phyloP scores from a whole-genome alignment of 2,797 vertebrate species.

The Anguilla marmorata region DNA sequence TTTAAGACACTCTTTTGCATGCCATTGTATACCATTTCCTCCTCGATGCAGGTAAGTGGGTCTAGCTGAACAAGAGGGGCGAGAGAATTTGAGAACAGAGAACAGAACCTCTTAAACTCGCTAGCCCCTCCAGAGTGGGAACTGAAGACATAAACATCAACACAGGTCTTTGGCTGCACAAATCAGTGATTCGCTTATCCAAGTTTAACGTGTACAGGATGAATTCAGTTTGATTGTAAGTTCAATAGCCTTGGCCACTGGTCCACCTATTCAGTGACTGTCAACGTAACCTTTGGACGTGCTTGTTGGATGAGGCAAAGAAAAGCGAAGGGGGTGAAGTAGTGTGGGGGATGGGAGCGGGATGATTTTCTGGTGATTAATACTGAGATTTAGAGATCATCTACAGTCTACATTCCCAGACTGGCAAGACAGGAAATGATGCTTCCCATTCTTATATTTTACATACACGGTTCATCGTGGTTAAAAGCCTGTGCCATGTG shows the following conservation, averaged over 20 bases:
- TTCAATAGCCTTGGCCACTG: not conserved
- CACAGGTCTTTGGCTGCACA: not conserved
- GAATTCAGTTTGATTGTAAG: constrained; percentile 17
- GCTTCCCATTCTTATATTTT: constrained; percentile 20
- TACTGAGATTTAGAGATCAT: constrained; percentile 33
- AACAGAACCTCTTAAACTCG: not conserved
- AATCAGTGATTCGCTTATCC: not conserved
- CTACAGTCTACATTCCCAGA: constrained; percentile 31
- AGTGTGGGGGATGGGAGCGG: not conserved
- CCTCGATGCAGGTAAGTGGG: not conserved
- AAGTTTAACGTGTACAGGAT: constrained; percentile 4
- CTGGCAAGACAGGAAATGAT: constrained; percentile 18
- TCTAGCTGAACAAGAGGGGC: constrained; percentile 1
- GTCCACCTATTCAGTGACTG: not conserved
- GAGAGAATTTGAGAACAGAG: not conserved
- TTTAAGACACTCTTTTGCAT: constrained; percentile 1
- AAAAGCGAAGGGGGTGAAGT: not conserved
- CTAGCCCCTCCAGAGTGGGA: not conserved
- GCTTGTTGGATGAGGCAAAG: not conserved
- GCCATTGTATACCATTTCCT: not conserved
- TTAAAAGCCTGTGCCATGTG: constrained; percentile 50
- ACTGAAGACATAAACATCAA: not conserved
- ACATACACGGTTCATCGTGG: constrained; percentile 26
- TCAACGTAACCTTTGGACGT: constrained; percentile 19
- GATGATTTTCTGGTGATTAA: constrained; percentile 30